Base-by-base conservation (phyloP, 1,140 invertebrate species). In the Hirudo medicinalis region DNA sequence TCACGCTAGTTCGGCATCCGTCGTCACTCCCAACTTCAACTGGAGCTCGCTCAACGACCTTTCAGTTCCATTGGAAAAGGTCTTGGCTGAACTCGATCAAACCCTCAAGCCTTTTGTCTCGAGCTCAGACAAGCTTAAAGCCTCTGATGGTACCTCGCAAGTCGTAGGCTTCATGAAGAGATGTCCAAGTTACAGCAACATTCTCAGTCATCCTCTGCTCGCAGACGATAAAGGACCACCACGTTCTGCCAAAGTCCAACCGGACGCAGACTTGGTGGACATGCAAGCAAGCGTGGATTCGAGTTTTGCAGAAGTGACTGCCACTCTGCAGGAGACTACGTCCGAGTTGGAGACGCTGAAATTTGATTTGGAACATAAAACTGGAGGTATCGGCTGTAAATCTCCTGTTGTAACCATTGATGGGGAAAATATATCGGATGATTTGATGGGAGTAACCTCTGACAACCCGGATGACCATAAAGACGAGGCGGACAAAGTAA, bases 111-210 rank as follows among this genome's bases (percentile, higher is more conserved):
- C 57, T 22, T 63, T 63, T 20, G 29, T 63, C 29, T 63, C 57
- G 29, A 63, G 29, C 22, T 22, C 22, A 13, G 29, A 63, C 8
- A 32, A 49, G 13, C 43, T 49, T 49, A 49, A 49, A 49, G 43
- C 57, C 17, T 70, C 69, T 11, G 20, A 53, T 22, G 68, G 49
- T 4, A 40, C 68, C 11, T 70, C 69, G 53, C 69, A 36, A n/a
- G 43, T 1, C 19, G 8, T 70, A 17, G 53, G 69, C 36, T 27
- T 54, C 19, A 49, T 70, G 32, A 70, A 70, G 43, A 36, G 69
- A 17, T 70, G 69, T 29, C 69, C 69, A 17, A 70, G 69, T 53
- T 70, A 70, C 49, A 70, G 53, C 49, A 70, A 70, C 69, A 70
- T 70, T 54, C 29, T 70, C 19, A 49, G 36, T n/a, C 69, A 49